These are phyloP conservation scores for Telenomus remus DNA, from an alignment of 1,140 invertebrate genomes.

Conservation along the genomic window DNA sequence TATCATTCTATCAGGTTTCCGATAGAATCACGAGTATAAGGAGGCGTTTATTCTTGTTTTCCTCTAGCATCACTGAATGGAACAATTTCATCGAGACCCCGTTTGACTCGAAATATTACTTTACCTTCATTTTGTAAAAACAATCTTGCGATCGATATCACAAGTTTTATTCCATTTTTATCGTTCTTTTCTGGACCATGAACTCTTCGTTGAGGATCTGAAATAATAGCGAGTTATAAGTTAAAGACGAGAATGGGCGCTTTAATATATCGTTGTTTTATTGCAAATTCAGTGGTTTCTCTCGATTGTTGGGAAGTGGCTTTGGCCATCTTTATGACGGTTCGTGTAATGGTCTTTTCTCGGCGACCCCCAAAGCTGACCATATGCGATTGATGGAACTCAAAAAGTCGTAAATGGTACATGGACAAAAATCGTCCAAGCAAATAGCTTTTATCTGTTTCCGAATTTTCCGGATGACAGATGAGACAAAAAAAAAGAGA, in stretches of 20 bases:
- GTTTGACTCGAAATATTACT: constrained; percentile 52
- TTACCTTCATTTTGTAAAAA: constrained; percentile 15
- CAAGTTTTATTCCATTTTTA: background rate
- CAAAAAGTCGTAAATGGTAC: constrained; percentile 3
- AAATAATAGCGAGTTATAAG: constrained; percentile 6
- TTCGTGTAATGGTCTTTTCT: constrained; percentile 17
- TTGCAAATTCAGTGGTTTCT: constrained; percentile 23
- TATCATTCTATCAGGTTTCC: constrained; percentile 52
- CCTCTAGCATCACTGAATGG: constrained; percentile 42
- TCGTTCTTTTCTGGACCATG: background rate
- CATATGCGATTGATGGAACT: constrained; percentile 22
- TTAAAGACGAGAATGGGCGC: constrained; percentile 1
- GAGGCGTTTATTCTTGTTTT: constrained; percentile 53
- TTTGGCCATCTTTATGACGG: constrained; percentile 27
- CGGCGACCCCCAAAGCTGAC: background rate
- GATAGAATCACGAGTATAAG: constrained; percentile 47
- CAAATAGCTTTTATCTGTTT: no score
- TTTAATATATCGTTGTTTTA: constrained; percentile 20
- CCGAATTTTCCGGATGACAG: no score
- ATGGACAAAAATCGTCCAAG: background rate
- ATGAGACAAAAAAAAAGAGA: no score
- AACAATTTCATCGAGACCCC: constrained; percentile 53
- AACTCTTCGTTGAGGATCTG: background rate
- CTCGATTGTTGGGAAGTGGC: constrained; percentile 19
- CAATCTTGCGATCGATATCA: background rate